A percentile compares a stretch with the other conserved stretches of the same genome.
phyloP scores from a whole-genome alignment of 2,888 invertebrate genomes.

The Agriopis aurantiaria region DNA sequence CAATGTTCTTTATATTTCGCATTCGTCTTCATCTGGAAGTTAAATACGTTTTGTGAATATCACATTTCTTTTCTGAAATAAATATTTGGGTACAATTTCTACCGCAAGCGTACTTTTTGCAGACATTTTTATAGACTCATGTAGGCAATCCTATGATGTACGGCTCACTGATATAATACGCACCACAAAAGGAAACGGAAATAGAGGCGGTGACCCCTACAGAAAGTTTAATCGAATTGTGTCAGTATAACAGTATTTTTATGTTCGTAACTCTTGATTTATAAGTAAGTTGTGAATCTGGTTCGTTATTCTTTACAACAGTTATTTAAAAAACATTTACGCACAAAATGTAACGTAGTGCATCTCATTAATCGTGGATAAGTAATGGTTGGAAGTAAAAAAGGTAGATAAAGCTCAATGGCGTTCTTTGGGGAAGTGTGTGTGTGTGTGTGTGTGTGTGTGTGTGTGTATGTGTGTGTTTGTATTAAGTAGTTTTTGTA shows the following conservation, averaged over 20 bases:
- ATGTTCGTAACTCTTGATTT: conserved; percentile 38
- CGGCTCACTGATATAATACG: conserved; percentile 42
- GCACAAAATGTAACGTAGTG: too few relatives aligned
- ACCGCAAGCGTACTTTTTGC: conserved; percentile 38
- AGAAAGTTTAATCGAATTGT: conserved; percentile 57
- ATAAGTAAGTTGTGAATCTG: neutral
- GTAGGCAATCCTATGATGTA: conserved; percentile 53
- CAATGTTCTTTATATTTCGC: conserved; percentile 8
- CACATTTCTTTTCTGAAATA: conserved; percentile 9
- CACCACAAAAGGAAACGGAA: conserved; percentile 50
- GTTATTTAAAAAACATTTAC: neutral
- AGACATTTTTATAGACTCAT: conserved; percentile 53
- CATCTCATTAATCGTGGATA: too few relatives aligned
- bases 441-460: too few relatives aligned
- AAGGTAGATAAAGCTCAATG: too few relatives aligned
- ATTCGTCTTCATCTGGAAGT: conserved; percentile 15
- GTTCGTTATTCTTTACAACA: neutral
- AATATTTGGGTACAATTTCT: conserved; percentile 34
- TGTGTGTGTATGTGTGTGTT: too few relatives aligned
- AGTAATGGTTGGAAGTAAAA: too few relatives aligned
- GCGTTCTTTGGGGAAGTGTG: too few relatives aligned
- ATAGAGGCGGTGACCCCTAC: conserved; percentile 50
- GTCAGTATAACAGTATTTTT: conserved; percentile 48
- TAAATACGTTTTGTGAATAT: conserved; percentile 16
- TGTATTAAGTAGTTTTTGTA: too few relatives aligned